Conservation (phyloP, 2,797 vertebrate genomes). For the Microchirus variegatus region DNA sequence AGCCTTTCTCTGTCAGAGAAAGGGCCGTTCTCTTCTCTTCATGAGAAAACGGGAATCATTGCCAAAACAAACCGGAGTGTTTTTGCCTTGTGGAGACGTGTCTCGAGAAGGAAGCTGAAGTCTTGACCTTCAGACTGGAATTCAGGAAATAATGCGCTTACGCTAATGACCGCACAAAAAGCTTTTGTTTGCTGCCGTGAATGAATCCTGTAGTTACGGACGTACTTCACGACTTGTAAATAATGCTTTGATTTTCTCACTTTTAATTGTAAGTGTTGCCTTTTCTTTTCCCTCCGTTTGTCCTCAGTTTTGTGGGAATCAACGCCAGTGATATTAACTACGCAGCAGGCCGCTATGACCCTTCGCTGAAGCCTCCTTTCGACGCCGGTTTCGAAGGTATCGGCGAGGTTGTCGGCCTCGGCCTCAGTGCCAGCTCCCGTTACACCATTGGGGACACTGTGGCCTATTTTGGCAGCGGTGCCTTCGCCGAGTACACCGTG, state of each 20-base stretch:
- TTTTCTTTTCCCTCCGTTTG: constrained; percentile 7
- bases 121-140: constrained; percentile 58
- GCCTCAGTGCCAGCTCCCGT: constrained; percentile 88
- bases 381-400: constrained; percentile 91
- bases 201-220: neutral
- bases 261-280: neutral
- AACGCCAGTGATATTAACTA: constrained; percentile 97
- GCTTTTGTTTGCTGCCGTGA: neutral
- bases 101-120: constrained; percentile 44
- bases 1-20: constrained; percentile 66
- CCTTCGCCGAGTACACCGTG: constrained; percentile 91
- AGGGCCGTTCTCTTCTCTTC: constrained; percentile 57
- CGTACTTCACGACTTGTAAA: neutral
- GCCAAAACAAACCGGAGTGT: constrained; percentile 65
- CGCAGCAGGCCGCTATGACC: constrained; percentile 89
- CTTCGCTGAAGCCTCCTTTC: constrained; percentile 87
- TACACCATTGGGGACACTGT: constrained; percentile 87
- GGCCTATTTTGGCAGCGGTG: constrained; percentile 84
- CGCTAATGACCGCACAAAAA: constrained; percentile 33
- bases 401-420: constrained; percentile 90
- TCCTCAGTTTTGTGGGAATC: constrained; percentile 90
- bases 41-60: constrained; percentile 50
- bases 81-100: constrained; percentile 41
- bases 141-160: constrained; percentile 28
- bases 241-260: constrained; percentile 16